Percentiles rank a stretch among this genome's conserved stretches.
Evolutionary conservation across 2,888 invertebrate genomes (phyloP).

Genomic region (Cephus nigrinus): DNA sequence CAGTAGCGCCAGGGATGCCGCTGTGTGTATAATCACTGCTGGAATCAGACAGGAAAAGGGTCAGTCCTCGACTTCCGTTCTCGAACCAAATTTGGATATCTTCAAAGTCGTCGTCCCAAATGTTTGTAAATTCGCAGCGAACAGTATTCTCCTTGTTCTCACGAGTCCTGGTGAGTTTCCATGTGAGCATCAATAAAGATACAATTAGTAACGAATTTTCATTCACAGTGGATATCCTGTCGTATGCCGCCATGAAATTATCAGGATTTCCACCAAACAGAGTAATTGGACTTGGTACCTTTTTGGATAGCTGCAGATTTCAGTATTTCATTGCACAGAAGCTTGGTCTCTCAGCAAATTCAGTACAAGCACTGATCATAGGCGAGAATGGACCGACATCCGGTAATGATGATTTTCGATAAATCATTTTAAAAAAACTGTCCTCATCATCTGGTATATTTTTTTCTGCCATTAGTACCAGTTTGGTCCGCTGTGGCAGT

Average conservation of each 20-base stretch:
- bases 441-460: slow-evolving; percentile 5
- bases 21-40: slow-evolving; percentile 72
- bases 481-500: slow-evolving; percentile 72
- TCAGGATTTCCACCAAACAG: slow-evolving; percentile 70
- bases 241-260: slow-evolving; percentile 71
- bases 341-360: slow-evolving; percentile 67
- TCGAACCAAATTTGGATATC: slow-evolving; percentile 71
- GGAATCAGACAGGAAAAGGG: slow-evolving; percentile 70
- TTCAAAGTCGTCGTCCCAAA: slow-evolving; percentile 72
- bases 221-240: slow-evolving; percentile 69
- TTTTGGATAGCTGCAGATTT: slow-evolving; percentile 71
- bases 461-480: slow-evolving; percentile 62
- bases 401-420: slow-evolving; percentile 37
- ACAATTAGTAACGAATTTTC: background rate
- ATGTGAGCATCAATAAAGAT: background rate
- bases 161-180: slow-evolving; percentile 47
- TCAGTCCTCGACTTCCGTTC: slow-evolving; percentile 67
- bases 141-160: slow-evolving; percentile 67
- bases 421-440: background rate
- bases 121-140: slow-evolving; percentile 71
- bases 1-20: slow-evolving; percentile 68
- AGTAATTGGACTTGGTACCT: slow-evolving; percentile 72
- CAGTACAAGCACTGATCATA: slow-evolving; percentile 70
- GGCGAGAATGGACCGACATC: slow-evolving; percentile 71
- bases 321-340: slow-evolving; percentile 68